A percentile compares a stretch with the other conserved stretches of the same genome.
Evolutionary conservation across 2,888 invertebrate species (phyloP).

Genomic region (Orgyia antiqua): DNA sequence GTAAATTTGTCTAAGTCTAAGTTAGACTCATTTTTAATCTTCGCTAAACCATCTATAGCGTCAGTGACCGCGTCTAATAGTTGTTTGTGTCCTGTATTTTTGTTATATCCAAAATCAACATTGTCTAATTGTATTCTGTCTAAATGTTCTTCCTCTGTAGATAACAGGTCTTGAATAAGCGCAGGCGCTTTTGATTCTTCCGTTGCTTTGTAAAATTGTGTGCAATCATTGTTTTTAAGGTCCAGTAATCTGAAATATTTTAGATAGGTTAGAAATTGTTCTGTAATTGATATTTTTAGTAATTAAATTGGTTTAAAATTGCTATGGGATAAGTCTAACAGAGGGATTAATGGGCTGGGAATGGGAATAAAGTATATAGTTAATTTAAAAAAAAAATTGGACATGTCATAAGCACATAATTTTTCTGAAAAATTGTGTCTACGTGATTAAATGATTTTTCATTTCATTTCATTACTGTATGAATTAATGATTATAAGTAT

Average conservation of each 20-base stretch:
- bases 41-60: constrained; percentile 54
- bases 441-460: no score
- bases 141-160: constrained; percentile 41
- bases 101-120: constrained; percentile 58
- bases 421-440: no score
- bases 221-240: constrained; percentile 41
- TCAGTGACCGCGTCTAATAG: constrained; percentile 60
- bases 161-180: constrained; percentile 33
- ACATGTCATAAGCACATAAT: no score
- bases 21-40: constrained; percentile 58
- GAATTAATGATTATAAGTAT: no score
- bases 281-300: no score
- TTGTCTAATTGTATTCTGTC: constrained; percentile 54
- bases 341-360: no score
- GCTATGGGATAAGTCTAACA: no score
- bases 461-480: no score
- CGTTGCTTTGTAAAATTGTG: constrained; percentile 42
- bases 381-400: no score
- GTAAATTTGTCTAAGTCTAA: constrained; percentile 47
- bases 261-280: no score
- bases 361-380: no score
- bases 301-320: no score
- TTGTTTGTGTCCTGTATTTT: constrained; percentile 53
- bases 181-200: constrained; percentile 37
- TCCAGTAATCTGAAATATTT: constrained; percentile 46